Conservation (phyloP, 2,797 vertebrate species). For the Rhynchonycteris naso region DNA sequence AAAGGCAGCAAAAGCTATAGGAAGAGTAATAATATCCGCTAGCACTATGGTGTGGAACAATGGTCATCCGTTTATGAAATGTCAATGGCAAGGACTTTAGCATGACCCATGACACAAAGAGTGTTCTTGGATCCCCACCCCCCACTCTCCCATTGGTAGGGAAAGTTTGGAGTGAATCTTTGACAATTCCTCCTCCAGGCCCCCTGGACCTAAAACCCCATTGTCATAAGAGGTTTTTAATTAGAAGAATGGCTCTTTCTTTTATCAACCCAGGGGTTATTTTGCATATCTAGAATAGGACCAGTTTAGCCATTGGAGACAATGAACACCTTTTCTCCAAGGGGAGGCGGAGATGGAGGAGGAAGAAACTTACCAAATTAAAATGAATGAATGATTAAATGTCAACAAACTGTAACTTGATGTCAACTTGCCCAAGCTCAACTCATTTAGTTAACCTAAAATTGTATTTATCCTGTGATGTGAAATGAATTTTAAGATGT, state of each 20-base stretch:
- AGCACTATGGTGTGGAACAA: fast-evolving
- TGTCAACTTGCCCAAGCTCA: fast-evolving
- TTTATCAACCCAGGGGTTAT: background rate
- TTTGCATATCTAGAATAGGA: background rate
- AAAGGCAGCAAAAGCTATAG: background rate
- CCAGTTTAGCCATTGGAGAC: background rate
- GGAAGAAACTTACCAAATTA: background rate
- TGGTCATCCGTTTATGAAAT: background rate
- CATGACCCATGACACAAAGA: fast-evolving
- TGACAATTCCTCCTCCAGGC: background rate
- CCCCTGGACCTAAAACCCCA: background rate
- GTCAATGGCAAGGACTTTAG: background rate
- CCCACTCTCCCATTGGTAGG: background rate
- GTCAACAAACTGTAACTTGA: background rate
- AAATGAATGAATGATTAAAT: background rate
- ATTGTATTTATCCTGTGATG: background rate
- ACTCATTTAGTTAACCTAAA: no score
- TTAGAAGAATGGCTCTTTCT: background rate
- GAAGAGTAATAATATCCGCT: fast-evolving
- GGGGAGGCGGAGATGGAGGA: fast-evolving
- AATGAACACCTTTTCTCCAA: background rate
- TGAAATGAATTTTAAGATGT: background rate
- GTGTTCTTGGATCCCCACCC: background rate
- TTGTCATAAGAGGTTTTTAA: background rate
- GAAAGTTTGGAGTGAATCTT: background rate